These are phyloP conservation scores for Urocitellus parryii DNA, from an alignment of 2,113 vertebrate species.

Conservation along the genomic window DNA sequence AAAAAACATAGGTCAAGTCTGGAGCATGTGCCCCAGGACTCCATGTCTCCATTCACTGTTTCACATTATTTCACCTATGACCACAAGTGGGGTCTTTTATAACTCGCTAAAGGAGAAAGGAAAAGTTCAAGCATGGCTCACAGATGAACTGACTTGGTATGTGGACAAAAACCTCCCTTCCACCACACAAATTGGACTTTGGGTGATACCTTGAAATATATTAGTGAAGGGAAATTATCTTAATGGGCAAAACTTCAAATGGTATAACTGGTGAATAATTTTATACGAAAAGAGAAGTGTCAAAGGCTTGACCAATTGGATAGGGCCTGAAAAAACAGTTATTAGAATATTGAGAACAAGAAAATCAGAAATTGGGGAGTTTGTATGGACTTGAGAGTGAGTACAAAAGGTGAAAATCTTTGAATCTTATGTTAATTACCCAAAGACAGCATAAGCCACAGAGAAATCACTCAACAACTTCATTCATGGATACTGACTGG, in stretches of 20 bases:
- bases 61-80: neutral
- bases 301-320: neutral
- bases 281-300: neutral
- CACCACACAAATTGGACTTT: too few species aligned
- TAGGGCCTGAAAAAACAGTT: neutral
- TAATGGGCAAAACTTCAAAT: neutral
- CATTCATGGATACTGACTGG: neutral
- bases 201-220: neutral
- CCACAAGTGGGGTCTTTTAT: neutral
- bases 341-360: neutral
- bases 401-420: neutral
- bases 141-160: neutral
- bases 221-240: neutral
- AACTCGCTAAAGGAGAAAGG: neutral
- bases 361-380: neutral
- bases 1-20: neutral
- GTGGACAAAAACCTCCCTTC: neutral
- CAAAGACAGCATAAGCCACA: neutral
- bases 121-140: neutral
- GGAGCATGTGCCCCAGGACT: neutral
- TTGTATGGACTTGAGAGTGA: neutral
- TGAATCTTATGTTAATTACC: neutral
- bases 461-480: neutral
- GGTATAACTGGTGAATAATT: neutral
- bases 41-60: neutral